Base-by-base conservation (phyloP, 2,113 vertebrate genomes). In the Zosterops pallidus region DNA sequence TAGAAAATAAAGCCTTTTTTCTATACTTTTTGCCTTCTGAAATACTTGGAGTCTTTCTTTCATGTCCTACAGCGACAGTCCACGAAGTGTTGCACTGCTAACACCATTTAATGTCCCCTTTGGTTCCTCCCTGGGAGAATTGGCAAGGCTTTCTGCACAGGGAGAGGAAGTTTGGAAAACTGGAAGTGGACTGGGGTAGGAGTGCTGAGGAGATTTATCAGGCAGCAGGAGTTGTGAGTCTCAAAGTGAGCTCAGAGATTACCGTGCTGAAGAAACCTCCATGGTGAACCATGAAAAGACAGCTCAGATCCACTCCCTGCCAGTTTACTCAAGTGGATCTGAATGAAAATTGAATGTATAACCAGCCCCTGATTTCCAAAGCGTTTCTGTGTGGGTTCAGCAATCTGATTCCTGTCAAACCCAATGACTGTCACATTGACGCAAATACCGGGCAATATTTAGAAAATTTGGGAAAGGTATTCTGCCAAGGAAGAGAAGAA, bases 321-420 rank as follows among this genome's bases (percentile, higher is more conserved):
- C 86, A 64, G 44, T 64, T 80, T 79, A 62, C 57, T 90, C 0
- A 93, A 92, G 57, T 35, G 44, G 56, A 71, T 92, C 70, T 68
- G 79, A 94, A 70, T 92, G 52, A 71, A 71, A 90, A 75, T 2
- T 39, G 41, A 76, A 93, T 81, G 69, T 96, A 35, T 69, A 96
- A 93, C 72, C 69, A 65, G 53, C 49, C 83, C 31, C 56, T 93
- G 25, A 94, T 93, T 96, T 95, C 86, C 83, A 95, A 84, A 81
- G 94, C 37, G 59, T 96, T 97, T 94, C 79, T 90, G 44, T 88
- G 90, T 76, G 90, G 88, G 83, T 95, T 96, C 82, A 95, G 90
- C 90, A 86, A 23, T 96, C 80, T 92, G 88, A 96, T 93, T 96
- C 80, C 77, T 96, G 86, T 93, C 95, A 97, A 84, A 79, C 80